These are phyloP conservation scores for Gallirallus australis DNA, from an alignment of 2,797 vertebrate species.

Conservation along the genomic window DNA sequence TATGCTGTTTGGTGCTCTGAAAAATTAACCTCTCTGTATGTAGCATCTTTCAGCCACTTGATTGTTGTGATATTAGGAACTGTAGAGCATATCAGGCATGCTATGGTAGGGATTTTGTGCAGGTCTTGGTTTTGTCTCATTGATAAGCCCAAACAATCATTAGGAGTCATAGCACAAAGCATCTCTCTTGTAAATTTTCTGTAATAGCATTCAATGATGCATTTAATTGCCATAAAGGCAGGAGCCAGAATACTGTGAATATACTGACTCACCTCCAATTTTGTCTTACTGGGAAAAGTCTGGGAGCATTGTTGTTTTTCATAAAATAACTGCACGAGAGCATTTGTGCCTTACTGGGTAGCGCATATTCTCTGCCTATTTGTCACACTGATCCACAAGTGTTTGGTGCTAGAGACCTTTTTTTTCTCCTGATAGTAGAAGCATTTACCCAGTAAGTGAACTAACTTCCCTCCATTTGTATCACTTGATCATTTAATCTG, in stretches of 20 bases:
- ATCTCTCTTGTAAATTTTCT: not conserved
- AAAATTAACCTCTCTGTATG: not conserved
- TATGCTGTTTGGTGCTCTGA: not conserved
- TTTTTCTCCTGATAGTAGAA: not conserved
- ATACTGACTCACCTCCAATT: not conserved
- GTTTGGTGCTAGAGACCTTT: not conserved
- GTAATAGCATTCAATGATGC: not conserved
- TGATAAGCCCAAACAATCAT: not conserved
- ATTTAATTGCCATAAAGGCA: not conserved
- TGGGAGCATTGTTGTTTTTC: not conserved
- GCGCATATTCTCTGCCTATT: not conserved
- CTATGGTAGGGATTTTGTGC: not conserved
- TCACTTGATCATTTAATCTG: not conserved
- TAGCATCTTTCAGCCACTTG: not conserved
- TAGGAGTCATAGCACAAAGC: not conserved
- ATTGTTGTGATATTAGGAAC: not conserved
- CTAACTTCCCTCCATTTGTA: not conserved
- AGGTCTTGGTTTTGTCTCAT: not conserved
- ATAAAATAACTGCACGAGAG: not conserved
- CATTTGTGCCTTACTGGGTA: not conserved
- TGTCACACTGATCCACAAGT: not conserved
- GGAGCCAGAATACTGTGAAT: not conserved
- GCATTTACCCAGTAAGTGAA: not conserved
- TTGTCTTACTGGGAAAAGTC: not conserved
- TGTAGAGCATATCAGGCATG: not conserved